These are phyloP conservation scores for Leptatherina wallacei DNA, from an alignment of 2,797 vertebrate species.

Conservation along the genomic window DNA sequence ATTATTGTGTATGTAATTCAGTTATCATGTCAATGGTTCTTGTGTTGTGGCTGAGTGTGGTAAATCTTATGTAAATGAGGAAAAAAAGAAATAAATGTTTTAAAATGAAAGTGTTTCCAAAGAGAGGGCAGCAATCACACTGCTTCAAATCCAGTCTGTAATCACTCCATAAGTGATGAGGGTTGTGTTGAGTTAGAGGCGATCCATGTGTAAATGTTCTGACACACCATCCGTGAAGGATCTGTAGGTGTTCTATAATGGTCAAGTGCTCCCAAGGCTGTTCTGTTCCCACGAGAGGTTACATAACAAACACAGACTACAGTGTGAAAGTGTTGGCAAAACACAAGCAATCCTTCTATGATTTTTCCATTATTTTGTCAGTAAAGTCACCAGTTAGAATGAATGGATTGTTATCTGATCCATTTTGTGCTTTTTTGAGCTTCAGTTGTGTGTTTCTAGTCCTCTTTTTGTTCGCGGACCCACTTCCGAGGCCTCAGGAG, in stretches of 20 bases:
- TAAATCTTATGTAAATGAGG: not conserved
- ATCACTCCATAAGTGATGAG: not conserved
- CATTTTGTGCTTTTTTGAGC: not conserved
- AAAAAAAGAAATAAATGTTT: not conserved
- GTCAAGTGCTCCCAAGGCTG: slow-evolving; percentile 15
- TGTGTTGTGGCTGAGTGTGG: not conserved
- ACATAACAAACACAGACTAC: slow-evolving; percentile 58
- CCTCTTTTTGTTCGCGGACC: slow-evolving; percentile 24
- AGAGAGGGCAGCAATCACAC: not conserved
- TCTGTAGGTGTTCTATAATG: slow-evolving; percentile 22
- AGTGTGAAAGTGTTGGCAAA: slow-evolving; percentile 46
- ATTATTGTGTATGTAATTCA: not conserved
- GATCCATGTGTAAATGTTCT: slow-evolving; percentile 28
- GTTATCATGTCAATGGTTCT: not conserved
- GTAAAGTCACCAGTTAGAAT: slow-evolving; percentile 17
- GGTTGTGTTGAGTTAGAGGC: not conserved
- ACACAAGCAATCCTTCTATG: slow-evolving; percentile 24
- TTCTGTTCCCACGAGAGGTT: slow-evolving; percentile 45
- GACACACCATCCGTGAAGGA: slow-evolving; percentile 27
- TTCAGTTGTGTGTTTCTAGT: slow-evolving; percentile 21
- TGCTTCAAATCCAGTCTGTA: not conserved
- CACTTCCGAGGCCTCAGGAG: slow-evolving; percentile 28
- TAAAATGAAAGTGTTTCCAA: not conserved
- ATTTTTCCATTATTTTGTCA: slow-evolving; percentile 21
- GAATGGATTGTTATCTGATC: slow-evolving; percentile 17